Base-by-base conservation (phyloP, 2,797 vertebrate species). In the Petrocephalus schoutedeni region DNA sequence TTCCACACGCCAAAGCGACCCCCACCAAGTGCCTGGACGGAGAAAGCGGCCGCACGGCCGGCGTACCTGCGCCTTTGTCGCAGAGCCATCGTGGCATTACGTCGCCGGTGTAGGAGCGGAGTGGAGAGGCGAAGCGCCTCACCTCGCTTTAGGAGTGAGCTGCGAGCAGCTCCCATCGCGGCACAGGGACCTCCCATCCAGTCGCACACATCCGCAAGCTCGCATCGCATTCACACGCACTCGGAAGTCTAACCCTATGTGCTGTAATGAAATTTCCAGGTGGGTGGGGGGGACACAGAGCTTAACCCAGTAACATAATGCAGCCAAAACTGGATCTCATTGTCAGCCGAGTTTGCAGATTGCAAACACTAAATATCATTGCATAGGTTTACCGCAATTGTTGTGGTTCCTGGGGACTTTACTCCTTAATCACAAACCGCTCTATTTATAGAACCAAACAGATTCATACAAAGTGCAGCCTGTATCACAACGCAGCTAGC, bases 21-120 rank as follows among this genome's bases (percentile, higher is more conserved):
- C 28, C 54, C 14, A 16, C 12, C 54, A 3, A 56, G 12, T 3
- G 1, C 12, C 64, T 36, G 32, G 3, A 36, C 12, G 41, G 28
- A 36, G 28, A 36, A 12, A 16, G 74, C 74, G 74, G 74, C 16
- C 16, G 32, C 74, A 45, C 19, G 10, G 80, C 51, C 51, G 14
- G 32, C 84, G 28, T 86, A 86, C 85, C 85, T 86, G 58, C 45
- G 85, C 59, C 58, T 51, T 2, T 49, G 85, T 28, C 85, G 57
- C 41, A 23, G 58, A 49, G 85, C 85, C 85, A 86, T 86, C 8
- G 41, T 51, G 16, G 67, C 57, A 4, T 64, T 12, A 61, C 14
- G 19, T 21, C 1, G 16, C 45, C 28, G 45, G 10, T 54, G 45
- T 21, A 41, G 71, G 12, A 14, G 16, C 16, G 28, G 28, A 59